Evolutionary conservation across 2,797 vertebrate genomes (phyloP).

Genomic region (Cuculus canorus): DNA sequence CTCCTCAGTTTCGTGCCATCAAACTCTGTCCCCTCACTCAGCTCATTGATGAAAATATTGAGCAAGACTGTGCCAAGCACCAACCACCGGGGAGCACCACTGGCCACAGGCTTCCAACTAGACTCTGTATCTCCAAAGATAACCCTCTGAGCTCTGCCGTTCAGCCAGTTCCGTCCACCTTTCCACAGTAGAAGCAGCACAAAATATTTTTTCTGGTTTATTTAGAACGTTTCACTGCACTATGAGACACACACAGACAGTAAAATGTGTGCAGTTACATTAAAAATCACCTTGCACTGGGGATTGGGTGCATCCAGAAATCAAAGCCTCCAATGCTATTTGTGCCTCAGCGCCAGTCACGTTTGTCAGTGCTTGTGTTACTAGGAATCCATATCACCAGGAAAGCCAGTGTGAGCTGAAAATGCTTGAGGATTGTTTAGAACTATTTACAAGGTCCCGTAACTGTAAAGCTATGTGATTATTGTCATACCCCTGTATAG

Average conservation of each 20-base stretch:
- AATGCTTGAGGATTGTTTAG: background rate
- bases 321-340: fast-evolving
- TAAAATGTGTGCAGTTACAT: fast-evolving
- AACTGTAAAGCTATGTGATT: background rate
- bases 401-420: background rate
- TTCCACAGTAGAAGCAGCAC: background rate
- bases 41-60: too few species aligned
- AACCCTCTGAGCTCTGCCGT: too few species aligned
- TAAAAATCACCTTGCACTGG: background rate
- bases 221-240: background rate
- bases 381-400: background rate
- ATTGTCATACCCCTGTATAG: background rate
- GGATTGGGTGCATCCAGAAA: background rate
- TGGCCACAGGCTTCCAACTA: too few species aligned
- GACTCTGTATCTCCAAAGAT: too few species aligned
- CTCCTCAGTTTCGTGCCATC: too few species aligned
- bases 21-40: too few species aligned
- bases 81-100: too few species aligned
- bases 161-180: too few species aligned
- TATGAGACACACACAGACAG: fast-evolving
- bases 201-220: background rate
- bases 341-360: background rate
- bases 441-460: background rate
- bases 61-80: too few species aligned
- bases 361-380: background rate